phyloP scores from a whole-genome alignment of 2,797 vertebrate species.

The Gymnoscopelus braueri region DNA sequence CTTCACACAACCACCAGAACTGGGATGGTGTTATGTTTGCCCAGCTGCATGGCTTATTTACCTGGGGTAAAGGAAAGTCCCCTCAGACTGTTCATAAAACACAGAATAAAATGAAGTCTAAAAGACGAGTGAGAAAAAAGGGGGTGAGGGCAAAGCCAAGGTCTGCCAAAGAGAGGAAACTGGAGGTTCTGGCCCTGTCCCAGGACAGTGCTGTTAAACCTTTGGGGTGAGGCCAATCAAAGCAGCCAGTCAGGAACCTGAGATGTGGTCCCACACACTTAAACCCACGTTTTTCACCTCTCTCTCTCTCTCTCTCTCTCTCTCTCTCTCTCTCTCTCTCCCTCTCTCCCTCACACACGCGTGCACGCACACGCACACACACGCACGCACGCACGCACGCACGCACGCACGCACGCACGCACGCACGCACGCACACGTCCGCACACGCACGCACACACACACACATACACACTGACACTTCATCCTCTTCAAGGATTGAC shows the following conservation, averaged over 20 bases:
- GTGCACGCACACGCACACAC: not conserved
- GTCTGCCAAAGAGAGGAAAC: conserved; percentile 85
- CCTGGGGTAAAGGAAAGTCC: conserved; percentile 89
- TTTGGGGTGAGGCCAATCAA: conserved; percentile 85
- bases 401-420: no score
- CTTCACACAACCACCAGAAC: conserved; percentile 80
- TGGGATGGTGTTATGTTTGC: conserved; percentile 88
- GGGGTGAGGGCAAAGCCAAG: conserved; percentile 82
- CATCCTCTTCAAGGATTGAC: no score
- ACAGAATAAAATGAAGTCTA: conserved; percentile 76
- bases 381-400: no score
- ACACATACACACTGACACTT: no score
- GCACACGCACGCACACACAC: no score
- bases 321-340: conserved; percentile 31
- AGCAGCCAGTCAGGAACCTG: conserved; percentile 83
- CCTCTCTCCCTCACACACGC: conserved; percentile 10
- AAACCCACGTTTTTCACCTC: conserved; percentile 35
- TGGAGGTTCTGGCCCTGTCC: conserved; percentile 81
- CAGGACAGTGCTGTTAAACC: conserved; percentile 82
- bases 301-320: conserved; percentile 29
- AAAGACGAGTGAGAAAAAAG: conserved; percentile 56
- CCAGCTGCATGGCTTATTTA: conserved; percentile 95
- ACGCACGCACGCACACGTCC: no score
- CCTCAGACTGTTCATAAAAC: conserved; percentile 81
- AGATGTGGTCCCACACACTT: conserved; percentile 65